Conservation (phyloP, 2,888 invertebrate genomes). For the Nomada ruficornis region DNA sequence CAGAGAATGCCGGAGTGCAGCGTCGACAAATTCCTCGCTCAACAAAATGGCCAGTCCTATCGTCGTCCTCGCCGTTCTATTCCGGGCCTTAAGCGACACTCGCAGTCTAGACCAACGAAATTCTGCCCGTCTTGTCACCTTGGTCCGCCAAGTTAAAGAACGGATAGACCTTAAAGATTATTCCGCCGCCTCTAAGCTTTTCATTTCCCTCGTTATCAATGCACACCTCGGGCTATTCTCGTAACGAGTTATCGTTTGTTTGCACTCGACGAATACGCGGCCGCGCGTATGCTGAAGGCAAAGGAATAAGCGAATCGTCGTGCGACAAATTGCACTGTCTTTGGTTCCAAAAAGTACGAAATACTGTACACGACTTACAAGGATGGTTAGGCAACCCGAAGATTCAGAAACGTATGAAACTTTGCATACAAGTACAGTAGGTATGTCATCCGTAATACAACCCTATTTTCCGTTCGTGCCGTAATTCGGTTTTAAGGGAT, state of each 20-base stretch:
- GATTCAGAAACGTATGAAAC: too few relatives aligned
- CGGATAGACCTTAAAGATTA: constrained; percentile 74
- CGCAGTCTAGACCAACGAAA: constrained; percentile 73
- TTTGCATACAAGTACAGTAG: too few relatives aligned
- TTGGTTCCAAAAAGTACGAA: constrained; percentile 18
- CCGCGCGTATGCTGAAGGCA: neutral
- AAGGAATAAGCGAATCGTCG: neutral
- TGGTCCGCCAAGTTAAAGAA: constrained; percentile 59
- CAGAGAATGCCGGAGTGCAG: constrained; percentile 77
- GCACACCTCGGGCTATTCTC: neutral
- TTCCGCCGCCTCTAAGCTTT: constrained; percentile 17
- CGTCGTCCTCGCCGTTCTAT: constrained; percentile 71
- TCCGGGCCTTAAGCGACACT: constrained; percentile 69
- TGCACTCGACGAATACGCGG: neutral
- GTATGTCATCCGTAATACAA: too few relatives aligned
- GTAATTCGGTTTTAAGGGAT: too few relatives aligned
- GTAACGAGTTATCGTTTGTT: neutral
- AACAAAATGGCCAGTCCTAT: constrained; percentile 80
- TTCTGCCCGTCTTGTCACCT: constrained; percentile 65
- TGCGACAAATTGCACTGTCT: too few relatives aligned
- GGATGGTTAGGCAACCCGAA: too few relatives aligned
- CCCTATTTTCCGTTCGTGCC: too few relatives aligned
- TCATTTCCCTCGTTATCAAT: neutral
- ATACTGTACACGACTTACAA: neutral
- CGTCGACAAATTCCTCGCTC: constrained; percentile 81